Evolutionary conservation across 2,888 invertebrate genomes (phyloP).

Genomic region (Coleophora flavipennella): DNA sequence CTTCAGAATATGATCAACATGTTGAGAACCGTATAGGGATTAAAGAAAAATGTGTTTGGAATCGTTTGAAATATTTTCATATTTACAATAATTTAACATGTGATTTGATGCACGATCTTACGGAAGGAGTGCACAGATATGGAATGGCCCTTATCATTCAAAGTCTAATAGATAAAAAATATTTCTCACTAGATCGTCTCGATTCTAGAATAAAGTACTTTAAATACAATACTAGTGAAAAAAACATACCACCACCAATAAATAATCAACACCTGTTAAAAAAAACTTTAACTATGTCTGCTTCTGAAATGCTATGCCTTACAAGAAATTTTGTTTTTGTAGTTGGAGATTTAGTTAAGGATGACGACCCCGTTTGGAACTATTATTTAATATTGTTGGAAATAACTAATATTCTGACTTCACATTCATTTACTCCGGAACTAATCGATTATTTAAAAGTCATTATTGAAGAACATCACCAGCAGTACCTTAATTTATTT

Average conservation of each 20-base stretch:
- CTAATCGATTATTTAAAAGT: conserved; percentile 7
- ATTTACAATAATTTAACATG: conserved; percentile 21
- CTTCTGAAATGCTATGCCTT: conserved; percentile 2
- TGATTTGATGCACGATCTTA: conserved; percentile 31
- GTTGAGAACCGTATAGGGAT: conserved; percentile 12
- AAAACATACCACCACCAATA: conserved; percentile 13
- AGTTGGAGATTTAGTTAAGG: neutral
- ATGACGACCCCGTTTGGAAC: neutral
- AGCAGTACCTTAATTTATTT: conserved; percentile 8
- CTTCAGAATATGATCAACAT: conserved; percentile 4
- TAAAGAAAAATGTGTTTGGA: conserved; percentile 22
- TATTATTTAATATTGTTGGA: conserved; percentile 1
- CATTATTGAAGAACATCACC: conserved; percentile 6
- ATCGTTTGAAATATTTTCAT: conserved; percentile 23
- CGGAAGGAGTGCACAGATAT: conserved; percentile 8
- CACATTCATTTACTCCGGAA: neutral
- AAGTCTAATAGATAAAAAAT: conserved; percentile 12
- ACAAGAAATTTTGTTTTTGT: conserved; percentile 1
- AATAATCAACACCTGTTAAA: conserved; percentile 14
- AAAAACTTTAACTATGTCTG: neutral
- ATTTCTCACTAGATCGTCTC: conserved; percentile 5
- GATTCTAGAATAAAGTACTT: conserved; percentile 9
- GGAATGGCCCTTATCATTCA: conserved; percentile 22
- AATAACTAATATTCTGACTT: conserved; percentile 1
- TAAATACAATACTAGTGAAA: conserved; percentile 4